Percentiles rank a stretch among this genome's conserved stretches.
These are phyloP conservation scores for Drosophila longiperda DNA, from an alignment of 2,888 invertebrate genomes.

Conservation along the genomic window DNA sequence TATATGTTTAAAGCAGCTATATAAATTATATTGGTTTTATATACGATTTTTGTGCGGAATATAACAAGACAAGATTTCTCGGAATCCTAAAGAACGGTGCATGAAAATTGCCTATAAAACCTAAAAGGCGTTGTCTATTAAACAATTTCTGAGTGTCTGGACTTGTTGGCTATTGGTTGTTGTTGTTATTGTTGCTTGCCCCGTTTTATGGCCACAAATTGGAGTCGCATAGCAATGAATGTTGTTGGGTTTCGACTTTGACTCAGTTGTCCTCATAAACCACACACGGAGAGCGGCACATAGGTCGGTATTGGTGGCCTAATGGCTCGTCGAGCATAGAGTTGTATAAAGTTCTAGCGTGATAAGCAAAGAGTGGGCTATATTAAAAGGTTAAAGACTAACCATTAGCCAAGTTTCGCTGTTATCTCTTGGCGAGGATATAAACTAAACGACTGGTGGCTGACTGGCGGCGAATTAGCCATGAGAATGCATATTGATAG, in stretches of 20 bases:
- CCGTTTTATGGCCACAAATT: conserved; percentile 56
- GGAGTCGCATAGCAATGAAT: conserved; percentile 58
- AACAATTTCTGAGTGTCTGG: conserved; percentile 62
- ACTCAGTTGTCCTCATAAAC: conserved; percentile 46
- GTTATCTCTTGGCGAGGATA: conserved; percentile 51
- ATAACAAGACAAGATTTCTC: conserved; percentile 41
- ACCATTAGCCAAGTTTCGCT: conserved; percentile 75
- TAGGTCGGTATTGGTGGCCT: conserved; percentile 49
- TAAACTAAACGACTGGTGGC: conserved; percentile 13
- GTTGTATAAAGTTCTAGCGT: conserved; percentile 57
- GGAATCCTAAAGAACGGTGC: conserved; percentile 32
- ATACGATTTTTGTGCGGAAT: background rate
- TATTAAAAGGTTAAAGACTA: conserved; percentile 78
- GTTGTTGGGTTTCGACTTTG: conserved; percentile 39
- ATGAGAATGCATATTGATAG: conserved; percentile 62
- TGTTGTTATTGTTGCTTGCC: conserved; percentile 26
- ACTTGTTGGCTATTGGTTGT: conserved; percentile 20
- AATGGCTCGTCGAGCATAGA: conserved; percentile 57
- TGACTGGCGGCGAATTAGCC: conserved; percentile 16
- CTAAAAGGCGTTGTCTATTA: conserved; percentile 72
- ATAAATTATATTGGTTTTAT: background rate
- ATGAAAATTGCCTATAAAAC: conserved; percentile 63
- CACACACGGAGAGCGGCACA: conserved; percentile 50
- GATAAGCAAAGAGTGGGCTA: conserved; percentile 68
- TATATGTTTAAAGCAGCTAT: background rate